Conservation (phyloP, 2,113 vertebrate genomes). For the Tylochromis polylepis region DNA sequence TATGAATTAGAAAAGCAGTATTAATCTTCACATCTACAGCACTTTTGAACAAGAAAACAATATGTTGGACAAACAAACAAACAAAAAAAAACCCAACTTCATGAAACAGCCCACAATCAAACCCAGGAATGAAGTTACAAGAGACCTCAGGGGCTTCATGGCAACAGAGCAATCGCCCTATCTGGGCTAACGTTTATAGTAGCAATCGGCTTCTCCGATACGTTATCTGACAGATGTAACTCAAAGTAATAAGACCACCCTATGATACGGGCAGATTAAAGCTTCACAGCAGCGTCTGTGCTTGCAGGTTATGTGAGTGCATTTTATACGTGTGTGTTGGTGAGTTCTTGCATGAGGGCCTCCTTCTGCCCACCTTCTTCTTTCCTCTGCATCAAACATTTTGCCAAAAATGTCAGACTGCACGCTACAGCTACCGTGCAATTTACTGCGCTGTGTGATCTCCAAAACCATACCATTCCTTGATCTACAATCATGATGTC, state of each 20-base stretch:
- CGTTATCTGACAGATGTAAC: conserved; percentile 41
- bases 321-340: neutral
- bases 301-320: neutral
- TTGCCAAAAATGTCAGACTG: conserved; percentile 20
- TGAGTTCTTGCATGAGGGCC: neutral
- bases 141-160: neutral
- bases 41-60: neutral
- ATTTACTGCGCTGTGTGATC: conserved; percentile 27
- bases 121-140: neutral
- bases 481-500: conserved; percentile 58
- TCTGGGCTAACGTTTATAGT: conserved; percentile 8
- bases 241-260: conserved; percentile 52
- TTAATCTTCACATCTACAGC: neutral
- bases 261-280: conserved; percentile 8
- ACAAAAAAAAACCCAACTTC: neutral
- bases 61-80: neutral
- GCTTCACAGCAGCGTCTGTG: neutral
- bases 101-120: neutral
- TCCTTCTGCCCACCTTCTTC: conserved; percentile 1
- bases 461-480: conserved; percentile 31
- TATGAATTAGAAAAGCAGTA: neutral
- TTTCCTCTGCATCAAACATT: conserved; percentile 26
- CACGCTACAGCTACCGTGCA: conserved; percentile 27
- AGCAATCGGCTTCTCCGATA: conserved; percentile 35
- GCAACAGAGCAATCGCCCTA: neutral